Evolutionary conservation across 2,797 vertebrate genomes (phyloP).

Genomic region (Echeneis naucrates): DNA sequence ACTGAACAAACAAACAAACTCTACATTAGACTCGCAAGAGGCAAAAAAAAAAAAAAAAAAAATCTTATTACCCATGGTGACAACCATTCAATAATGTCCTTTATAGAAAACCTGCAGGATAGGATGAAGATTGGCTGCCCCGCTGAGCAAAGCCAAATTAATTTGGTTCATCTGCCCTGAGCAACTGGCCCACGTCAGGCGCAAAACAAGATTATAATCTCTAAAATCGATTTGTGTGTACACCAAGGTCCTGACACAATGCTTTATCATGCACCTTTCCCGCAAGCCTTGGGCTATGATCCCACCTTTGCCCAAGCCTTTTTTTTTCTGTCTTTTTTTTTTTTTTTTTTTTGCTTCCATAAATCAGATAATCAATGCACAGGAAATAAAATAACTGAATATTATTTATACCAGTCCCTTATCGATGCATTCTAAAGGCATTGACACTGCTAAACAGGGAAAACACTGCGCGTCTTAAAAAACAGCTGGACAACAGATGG

Average conservation of each 20-base stretch:
- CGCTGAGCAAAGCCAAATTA: constrained; percentile 66
- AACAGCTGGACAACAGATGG: not conserved
- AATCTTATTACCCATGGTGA: constrained; percentile 67
- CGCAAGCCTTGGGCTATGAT: constrained; percentile 55
- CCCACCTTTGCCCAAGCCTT: constrained; percentile 45
- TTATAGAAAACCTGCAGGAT: constrained; percentile 66
- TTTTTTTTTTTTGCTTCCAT: constrained; percentile 26
- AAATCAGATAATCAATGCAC: constrained; percentile 4
- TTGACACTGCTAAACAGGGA: not conserved
- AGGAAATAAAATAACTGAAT: constrained; percentile 8
- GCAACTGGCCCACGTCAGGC: constrained; percentile 67
- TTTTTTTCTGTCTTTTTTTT: constrained; percentile 26
- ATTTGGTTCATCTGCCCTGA: constrained; percentile 72
- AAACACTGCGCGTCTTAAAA: constrained; percentile 1
- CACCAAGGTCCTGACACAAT: constrained; percentile 68
- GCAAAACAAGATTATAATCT: constrained; percentile 82
- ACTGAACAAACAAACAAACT: constrained; percentile 51
- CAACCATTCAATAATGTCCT: constrained; percentile 73
- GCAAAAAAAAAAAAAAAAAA: constrained; percentile 69
- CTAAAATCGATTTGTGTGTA: constrained; percentile 77
- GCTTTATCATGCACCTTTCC: constrained; percentile 59
- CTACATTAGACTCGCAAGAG: constrained; percentile 34
- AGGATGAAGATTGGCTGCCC: constrained; percentile 66
- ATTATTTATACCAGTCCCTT: constrained; percentile 8
- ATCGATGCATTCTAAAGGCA: constrained; percentile 27